Evolutionary conservation across 2,888 invertebrate species (phyloP).

Genomic region (Bombylius major): DNA sequence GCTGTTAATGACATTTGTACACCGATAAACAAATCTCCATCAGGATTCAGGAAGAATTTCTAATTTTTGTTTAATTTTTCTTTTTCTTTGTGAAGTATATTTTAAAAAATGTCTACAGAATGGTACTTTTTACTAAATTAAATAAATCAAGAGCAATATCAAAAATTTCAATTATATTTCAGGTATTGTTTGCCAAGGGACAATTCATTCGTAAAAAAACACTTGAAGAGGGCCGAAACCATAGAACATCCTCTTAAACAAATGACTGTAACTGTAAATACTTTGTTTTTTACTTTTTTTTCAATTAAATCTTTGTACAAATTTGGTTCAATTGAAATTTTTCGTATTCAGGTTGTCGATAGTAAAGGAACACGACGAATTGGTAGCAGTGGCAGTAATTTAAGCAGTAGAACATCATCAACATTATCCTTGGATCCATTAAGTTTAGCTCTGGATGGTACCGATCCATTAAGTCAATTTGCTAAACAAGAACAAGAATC

Average conservation of each 20-base stretch:
- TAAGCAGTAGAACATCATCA: conserved; percentile 41
- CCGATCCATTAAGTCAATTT: conserved; percentile 62
- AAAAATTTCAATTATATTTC: not conserved
- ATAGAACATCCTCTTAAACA: conserved; percentile 48
- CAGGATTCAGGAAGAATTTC: too few species aligned
- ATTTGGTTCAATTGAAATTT: too few species aligned
- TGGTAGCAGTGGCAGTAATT: conserved; percentile 35
- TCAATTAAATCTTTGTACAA: too few species aligned
- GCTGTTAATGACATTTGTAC: too few species aligned
- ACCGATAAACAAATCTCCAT: too few species aligned
- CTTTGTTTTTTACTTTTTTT: not conserved
- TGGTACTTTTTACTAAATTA: conserved; percentile 1
- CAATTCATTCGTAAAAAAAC: conserved; percentile 24
- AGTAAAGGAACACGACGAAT: conserved; percentile 40
- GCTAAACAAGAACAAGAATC: conserved; percentile 43
- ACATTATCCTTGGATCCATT: conserved; percentile 42
- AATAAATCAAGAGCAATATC: too few species aligned
- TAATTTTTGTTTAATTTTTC: not conserved
- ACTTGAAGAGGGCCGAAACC: conserved; percentile 24
- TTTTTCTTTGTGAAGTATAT: not conserved
- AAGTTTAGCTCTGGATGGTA: conserved; percentile 49
- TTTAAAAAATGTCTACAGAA: conserved; percentile 15
- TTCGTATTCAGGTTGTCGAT: conserved; percentile 38
- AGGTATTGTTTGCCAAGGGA: conserved; percentile 30
- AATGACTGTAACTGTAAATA: conserved; percentile 36